Conservation (phyloP, 2,888 invertebrate genomes). For the Nycteola revayana region DNA sequence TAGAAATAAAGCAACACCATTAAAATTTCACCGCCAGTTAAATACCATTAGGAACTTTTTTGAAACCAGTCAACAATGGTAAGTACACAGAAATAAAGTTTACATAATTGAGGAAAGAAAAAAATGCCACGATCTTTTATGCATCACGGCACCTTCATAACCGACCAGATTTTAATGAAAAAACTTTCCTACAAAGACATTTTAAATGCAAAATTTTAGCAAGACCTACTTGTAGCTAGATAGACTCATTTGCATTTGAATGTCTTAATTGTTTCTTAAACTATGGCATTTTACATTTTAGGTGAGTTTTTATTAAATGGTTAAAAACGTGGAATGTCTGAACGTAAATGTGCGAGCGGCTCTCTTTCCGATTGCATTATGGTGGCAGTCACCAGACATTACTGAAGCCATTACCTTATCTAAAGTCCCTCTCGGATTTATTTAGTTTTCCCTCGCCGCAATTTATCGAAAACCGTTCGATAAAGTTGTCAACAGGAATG, state of each 20-base stretch:
- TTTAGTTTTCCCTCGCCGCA: conserved; percentile 81
- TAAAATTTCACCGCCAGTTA: too few relatives aligned
- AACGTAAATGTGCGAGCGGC: conserved; percentile 51
- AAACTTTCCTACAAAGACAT: conserved; percentile 54
- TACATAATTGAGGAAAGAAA: conserved; percentile 18
- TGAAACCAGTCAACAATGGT: too few relatives aligned
- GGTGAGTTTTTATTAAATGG: conserved; percentile 12
- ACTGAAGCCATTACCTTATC: conserved; percentile 81
- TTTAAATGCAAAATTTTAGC: conserved; percentile 58
- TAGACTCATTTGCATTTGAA: conserved; percentile 29
- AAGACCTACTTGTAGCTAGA: conserved; percentile 26
- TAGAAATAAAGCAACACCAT: too few relatives aligned
- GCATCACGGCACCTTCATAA: conserved; percentile 48
- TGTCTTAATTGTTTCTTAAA: conserved; percentile 35
- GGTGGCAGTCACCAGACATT: conserved; percentile 75
- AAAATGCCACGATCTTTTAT: conserved; percentile 50
- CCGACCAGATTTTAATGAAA: conserved; percentile 60
- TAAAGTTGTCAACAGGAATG: conserved; percentile 81
- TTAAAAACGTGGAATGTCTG: conserved; percentile 23
- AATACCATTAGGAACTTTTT: too few relatives aligned
- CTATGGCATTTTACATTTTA: conserved; percentile 3
- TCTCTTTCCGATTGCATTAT: conserved; percentile 77
- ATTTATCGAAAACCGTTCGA: conserved; percentile 82
- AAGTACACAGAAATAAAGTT: too few relatives aligned
- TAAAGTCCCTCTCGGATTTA: conserved; percentile 81